A percentile compares a stretch with the other conserved stretches of the same genome.
Evolutionary conservation across 2,888 invertebrate genomes (phyloP).

Genomic region (Megastigmus dorsalis): DNA sequence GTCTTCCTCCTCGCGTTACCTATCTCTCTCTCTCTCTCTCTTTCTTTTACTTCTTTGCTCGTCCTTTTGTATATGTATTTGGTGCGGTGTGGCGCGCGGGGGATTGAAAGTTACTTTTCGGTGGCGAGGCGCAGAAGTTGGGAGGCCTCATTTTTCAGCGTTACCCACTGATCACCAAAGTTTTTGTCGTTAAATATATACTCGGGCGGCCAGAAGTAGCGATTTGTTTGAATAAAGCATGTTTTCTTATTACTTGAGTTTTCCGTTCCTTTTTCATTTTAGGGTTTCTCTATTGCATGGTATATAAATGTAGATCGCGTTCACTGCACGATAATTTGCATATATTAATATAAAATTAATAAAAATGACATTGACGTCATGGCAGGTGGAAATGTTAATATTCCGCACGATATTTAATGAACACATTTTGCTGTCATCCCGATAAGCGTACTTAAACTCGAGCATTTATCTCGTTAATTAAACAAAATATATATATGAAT

Average conservation of each 20-base stretch:
- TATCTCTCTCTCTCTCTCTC: background rate
- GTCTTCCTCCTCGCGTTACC: background rate
- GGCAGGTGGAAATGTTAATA: background rate
- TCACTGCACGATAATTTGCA: background rate
- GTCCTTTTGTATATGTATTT: slow-evolving; percentile 1
- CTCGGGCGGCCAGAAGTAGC: too few relatives aligned
- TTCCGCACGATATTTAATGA: slow-evolving; percentile 7
- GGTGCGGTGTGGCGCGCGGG: background rate
- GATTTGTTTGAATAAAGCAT: too few relatives aligned
- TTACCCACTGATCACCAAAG: too few relatives aligned
- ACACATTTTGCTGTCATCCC: background rate
- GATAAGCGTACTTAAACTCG: slow-evolving; percentile 3
- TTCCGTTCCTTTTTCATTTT: too few relatives aligned
- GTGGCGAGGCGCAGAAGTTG: slow-evolving; percentile 33
- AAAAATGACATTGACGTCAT: background rate
- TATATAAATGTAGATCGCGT: background rate
- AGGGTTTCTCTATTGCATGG: too few relatives aligned
- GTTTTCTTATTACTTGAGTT: too few relatives aligned
- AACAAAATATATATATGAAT: slow-evolving; percentile 43
- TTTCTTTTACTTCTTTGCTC: background rate
- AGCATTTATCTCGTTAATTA: slow-evolving; percentile 42
- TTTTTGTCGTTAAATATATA: too few relatives aligned
- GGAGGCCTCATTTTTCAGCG: too few relatives aligned
- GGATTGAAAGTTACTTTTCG: slow-evolving; percentile 50
- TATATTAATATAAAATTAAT: background rate